Evolutionary conservation across 2,113 vertebrate species (phyloP).

Genomic region (Tragelaphus scriptus): DNA sequence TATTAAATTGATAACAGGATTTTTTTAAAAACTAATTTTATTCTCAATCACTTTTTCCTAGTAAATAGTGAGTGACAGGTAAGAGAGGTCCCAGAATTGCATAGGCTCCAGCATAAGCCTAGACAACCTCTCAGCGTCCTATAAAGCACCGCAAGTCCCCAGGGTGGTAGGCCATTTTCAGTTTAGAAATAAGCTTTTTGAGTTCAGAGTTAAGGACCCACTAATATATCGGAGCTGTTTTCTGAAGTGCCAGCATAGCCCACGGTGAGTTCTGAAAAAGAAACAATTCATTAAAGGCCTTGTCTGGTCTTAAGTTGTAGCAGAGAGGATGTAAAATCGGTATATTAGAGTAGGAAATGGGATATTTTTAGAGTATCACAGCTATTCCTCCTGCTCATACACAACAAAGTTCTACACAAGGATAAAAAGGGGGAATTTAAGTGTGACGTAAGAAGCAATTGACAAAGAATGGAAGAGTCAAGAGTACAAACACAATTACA

Average conservation of each 20-base stretch:
- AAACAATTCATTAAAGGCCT: constrained; percentile 11
- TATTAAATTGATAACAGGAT: constrained; percentile 40
- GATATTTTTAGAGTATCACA: not conserved
- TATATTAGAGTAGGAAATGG: not conserved
- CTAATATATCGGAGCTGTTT: not conserved
- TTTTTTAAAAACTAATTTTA: not conserved
- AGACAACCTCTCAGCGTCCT: not conserved
- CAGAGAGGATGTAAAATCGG: not conserved
- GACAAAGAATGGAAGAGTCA: not conserved
- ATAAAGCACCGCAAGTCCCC: not conserved
- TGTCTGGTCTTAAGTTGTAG: not conserved
- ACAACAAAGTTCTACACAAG: not conserved
- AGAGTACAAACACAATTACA: not conserved
- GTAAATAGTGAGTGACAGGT: not conserved
- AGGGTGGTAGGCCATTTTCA: not conserved
- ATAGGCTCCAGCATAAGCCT: not conserved
- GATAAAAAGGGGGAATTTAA: not conserved
- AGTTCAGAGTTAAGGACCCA: not conserved
- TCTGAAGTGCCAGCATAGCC: not conserved
- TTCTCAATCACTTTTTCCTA: not conserved
- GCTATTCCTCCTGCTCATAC: not conserved
- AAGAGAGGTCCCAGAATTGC: not conserved
- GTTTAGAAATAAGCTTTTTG: not conserved
- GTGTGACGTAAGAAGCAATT: not conserved
- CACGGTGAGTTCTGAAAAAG: constrained; percentile 13